Percentiles rank a stretch among this genome's conserved stretches.
Evolutionary conservation across 2,888 invertebrate genomes (phyloP).

Genomic region (Drosophila nr. perissopoda): DNA sequence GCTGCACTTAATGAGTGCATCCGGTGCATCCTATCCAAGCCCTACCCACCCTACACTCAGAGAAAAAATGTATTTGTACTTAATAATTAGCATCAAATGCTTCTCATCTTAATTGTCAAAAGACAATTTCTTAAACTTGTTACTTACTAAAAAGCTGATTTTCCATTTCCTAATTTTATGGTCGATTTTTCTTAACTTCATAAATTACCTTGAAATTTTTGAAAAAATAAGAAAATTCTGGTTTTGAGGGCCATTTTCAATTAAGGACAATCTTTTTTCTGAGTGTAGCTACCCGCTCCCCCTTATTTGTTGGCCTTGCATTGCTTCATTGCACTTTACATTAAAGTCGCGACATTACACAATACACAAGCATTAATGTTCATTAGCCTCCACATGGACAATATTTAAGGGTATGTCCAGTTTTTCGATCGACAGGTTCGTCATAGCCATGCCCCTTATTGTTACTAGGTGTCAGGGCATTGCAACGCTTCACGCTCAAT

Average conservation of each 20-base stretch:
- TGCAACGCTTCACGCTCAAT: conserved; percentile 75
- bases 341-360: conserved; percentile 76
- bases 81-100: neutral
- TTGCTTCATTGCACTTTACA: conserved; percentile 80
- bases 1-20: conserved; percentile 78
- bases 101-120: neutral
- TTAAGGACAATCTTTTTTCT: neutral
- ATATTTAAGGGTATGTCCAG: conserved; percentile 48
- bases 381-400: conserved; percentile 52
- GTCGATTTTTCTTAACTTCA: neutral
- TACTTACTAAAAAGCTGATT: neutral
- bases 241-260: neutral
- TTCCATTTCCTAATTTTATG: neutral
- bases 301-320: conserved; percentile 53
- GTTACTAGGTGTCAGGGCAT: conserved; percentile 63
- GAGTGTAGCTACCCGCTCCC: conserved; percentile 9
- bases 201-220: neutral
- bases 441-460: conserved; percentile 18
- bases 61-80: neutral
- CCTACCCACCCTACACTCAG: conserved; percentile 4
- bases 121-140: neutral
- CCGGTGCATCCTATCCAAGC: conserved; percentile 53
- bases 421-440: conserved; percentile 52
- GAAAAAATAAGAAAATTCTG: neutral
- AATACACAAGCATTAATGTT: conserved; percentile 72